phyloP scores from a whole-genome alignment of 2,888 invertebrate species.

The Ectobius pallidus region DNA sequence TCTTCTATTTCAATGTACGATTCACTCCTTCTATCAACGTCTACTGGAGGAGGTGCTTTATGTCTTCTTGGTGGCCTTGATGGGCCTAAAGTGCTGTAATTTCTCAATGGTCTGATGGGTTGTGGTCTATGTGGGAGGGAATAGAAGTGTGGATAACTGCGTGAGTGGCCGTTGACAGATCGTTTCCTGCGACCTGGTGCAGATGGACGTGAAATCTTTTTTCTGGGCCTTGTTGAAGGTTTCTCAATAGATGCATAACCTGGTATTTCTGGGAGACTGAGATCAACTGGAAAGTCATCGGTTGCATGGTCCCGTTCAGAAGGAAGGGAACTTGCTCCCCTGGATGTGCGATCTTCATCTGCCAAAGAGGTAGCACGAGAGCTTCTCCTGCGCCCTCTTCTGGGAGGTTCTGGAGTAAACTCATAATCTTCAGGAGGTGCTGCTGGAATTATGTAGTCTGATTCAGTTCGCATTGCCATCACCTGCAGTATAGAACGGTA shows the following conservation, averaged over 20 bases:
- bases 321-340: conserved; percentile 70
- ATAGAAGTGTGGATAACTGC: conserved; percentile 68
- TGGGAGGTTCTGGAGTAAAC: conserved; percentile 47
- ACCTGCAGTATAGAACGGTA: conserved; percentile 19
- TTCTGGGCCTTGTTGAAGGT: conserved; percentile 46
- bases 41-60: conserved; percentile 43
- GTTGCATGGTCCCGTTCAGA: conserved; percentile 56
- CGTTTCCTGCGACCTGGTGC: conserved; percentile 65
- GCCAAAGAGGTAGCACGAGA: conserved; percentile 63
- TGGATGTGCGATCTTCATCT: conserved; percentile 64
- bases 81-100: conserved; percentile 66
- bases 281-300: conserved; percentile 47
- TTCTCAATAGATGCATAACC: conserved; percentile 83
- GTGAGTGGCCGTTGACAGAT: conserved; percentile 48
- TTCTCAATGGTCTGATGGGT: conserved; percentile 65
- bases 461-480: conserved; percentile 38
- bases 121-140: conserved; percentile 65
- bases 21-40: conserved; percentile 22
- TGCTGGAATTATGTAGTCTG: conserved; percentile 46
- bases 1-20: conserved; percentile 40
- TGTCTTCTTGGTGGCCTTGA: conserved; percentile 67
- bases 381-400: conserved; percentile 45
- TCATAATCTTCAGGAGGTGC: conserved; percentile 45
- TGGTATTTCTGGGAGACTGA: conserved; percentile 50
- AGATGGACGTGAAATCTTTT: conserved; percentile 64